A percentile compares a stretch with the other conserved stretches of the same genome.
Conservation (phyloP, 2,888 invertebrate species). For the Trissolcus japonicus region DNA sequence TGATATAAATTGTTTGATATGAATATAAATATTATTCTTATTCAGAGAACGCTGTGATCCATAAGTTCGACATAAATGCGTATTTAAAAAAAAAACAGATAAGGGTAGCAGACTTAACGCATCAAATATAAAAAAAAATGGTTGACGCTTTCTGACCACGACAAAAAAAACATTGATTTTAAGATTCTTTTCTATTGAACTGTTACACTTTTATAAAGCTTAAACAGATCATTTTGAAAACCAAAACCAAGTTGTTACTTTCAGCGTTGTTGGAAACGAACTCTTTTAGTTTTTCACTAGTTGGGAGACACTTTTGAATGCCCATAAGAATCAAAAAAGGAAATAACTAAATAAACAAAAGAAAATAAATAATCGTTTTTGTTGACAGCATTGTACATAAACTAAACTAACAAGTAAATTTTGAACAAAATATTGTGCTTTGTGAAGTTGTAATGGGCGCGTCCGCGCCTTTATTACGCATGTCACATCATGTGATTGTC, state of each 20-base stretch:
- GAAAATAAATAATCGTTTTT: too few relatives aligned
- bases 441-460: too few relatives aligned
- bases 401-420: not conserved
- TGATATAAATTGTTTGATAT: constrained; percentile 50
- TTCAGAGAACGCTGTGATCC: constrained; percentile 53
- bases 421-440: not conserved
- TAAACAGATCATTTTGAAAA: not conserved
- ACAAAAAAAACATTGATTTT: constrained; percentile 4
- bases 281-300: too few relatives aligned
- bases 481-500: too few relatives aligned
- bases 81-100: constrained; percentile 25
- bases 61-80: constrained; percentile 50
- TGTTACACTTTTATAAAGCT: constrained; percentile 7
- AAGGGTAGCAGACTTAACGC: constrained; percentile 29
- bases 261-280: too few relatives aligned
- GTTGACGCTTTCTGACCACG: constrained; percentile 17
- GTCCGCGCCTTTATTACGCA: too few relatives aligned
- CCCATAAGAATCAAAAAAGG: constrained; percentile 13
- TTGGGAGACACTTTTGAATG: constrained; percentile 12
- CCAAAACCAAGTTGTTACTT: too few relatives aligned
- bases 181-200: constrained; percentile 1
- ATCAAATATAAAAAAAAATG: constrained; percentile 26
- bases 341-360: too few relatives aligned
- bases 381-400: not conserved
- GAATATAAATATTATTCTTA: constrained; percentile 49